phyloP scores from a whole-genome alignment of 2,888 invertebrate genomes.

The Scaptomyza flava region DNA sequence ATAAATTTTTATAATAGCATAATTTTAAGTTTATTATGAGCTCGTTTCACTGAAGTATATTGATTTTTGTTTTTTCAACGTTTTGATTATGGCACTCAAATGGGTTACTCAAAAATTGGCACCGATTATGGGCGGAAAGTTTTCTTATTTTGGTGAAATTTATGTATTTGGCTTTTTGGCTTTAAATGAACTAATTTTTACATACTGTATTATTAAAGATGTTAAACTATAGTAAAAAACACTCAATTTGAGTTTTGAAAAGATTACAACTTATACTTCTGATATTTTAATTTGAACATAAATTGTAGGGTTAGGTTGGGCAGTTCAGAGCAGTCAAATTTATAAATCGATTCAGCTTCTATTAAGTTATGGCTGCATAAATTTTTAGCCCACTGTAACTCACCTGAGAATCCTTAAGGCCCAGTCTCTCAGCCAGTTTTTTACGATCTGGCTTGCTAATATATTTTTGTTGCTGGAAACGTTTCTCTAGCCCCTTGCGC shows the following conservation, averaged over 20 bases:
- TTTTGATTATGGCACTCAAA: constrained; percentile 9
- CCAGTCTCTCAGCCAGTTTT: constrained; percentile 97
- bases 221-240: too few species aligned
- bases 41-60: constrained; percentile 41
- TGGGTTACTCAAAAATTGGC: constrained; percentile 7
- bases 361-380: background rate
- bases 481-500: constrained; percentile 96
- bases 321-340: too few species aligned
- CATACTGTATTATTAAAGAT: too few species aligned
- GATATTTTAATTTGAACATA: too few species aligned
- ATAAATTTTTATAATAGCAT: constrained; percentile 27
- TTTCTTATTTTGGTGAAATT: background rate
- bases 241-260: too few species aligned
- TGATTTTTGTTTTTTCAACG: constrained; percentile 31
- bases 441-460: constrained; percentile 99
- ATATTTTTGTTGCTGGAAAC: constrained; percentile 98
- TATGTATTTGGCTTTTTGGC: background rate
- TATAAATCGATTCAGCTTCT: too few species aligned
- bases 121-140: background rate
- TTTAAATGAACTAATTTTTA: too few species aligned
- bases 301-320: too few species aligned
- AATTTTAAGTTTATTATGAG: constrained; percentile 48
- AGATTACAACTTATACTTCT: too few species aligned
- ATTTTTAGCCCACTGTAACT: constrained; percentile 62
- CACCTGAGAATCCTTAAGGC: constrained; percentile 98